Conservation (phyloP, 2,113 vertebrate species). For the Charina bottae region DNA sequence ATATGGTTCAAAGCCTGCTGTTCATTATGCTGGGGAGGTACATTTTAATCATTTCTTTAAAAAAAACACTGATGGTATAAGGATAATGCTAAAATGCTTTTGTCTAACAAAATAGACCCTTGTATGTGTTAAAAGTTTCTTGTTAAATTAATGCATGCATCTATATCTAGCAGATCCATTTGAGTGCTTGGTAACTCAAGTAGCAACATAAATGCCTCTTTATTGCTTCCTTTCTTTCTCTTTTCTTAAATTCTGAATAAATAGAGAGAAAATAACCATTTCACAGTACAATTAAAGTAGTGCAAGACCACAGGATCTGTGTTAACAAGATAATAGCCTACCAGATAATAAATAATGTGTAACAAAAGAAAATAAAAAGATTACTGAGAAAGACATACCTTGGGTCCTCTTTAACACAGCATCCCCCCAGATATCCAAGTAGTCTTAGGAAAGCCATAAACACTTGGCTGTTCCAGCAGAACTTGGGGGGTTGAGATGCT, state of each 20-base stretch:
- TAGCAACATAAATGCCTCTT: neutral
- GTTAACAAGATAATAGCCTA: neutral
- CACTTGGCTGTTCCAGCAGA: neutral
- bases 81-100: neutral
- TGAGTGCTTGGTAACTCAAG: neutral
- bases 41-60: neutral
- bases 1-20: neutral
- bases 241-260: slow-evolving; percentile 1
- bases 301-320: neutral
- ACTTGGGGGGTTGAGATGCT: neutral
- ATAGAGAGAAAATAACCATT: neutral
- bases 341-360: neutral
- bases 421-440: neutral
- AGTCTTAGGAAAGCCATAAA: neutral
- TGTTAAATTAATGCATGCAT: neutral
- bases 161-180: neutral
- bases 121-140: neutral
- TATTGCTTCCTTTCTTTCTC: neutral
- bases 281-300: neutral
- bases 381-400: neutral
- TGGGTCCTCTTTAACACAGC: neutral
- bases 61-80: neutral
- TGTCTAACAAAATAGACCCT: neutral
- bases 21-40: neutral
- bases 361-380: neutral